Evolutionary conservation across 2,113 vertebrate species (phyloP).

Genomic region (Gasterosteus nipponicus): DNA sequence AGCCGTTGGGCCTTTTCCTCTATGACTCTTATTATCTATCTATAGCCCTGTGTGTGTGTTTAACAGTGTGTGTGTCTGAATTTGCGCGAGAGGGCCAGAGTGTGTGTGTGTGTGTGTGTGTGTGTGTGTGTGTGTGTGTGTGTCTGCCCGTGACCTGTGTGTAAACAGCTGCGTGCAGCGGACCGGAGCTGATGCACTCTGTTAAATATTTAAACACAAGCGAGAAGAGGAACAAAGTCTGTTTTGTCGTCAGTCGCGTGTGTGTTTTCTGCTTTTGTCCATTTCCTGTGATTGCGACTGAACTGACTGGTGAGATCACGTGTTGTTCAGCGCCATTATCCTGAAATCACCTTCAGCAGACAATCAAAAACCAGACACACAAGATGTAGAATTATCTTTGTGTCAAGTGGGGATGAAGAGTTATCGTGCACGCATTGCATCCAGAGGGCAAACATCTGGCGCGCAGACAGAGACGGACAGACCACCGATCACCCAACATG

Average conservation of each 20-base stretch:
- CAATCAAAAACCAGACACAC: conserved; percentile 44
- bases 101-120: conserved; percentile 24
- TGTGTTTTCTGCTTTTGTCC: conserved; percentile 21
- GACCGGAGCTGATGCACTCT: conserved; percentile 69
- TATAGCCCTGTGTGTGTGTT: conserved; percentile 6
- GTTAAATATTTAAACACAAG: conserved; percentile 76
- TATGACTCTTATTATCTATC: conserved; percentile 4
- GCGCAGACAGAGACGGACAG: conserved; percentile 74
- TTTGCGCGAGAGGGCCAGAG: conserved; percentile 11
- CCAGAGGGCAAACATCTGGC: conserved; percentile 90
- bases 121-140: conserved; percentile 23
- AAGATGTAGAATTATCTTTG: conserved; percentile 3
- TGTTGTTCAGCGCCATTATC: conserved; percentile 5
- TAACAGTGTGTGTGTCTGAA: conserved; percentile 26
- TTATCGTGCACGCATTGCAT: conserved; percentile 60
- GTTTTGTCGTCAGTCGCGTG: neutral
- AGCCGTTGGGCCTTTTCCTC: conserved; percentile 1
- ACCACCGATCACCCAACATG: conserved; percentile 23
- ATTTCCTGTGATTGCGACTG: conserved; percentile 12
- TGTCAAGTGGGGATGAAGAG: conserved; percentile 54
- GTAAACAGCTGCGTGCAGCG: conserved; percentile 72
- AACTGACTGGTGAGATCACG: conserved; percentile 30
- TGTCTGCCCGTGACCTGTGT: conserved; percentile 36
- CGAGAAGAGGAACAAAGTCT: neutral
- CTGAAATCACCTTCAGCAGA: conserved; percentile 3